These are phyloP conservation scores for Spodoptera exigua DNA, from an alignment of 2,888 invertebrate species.

Conservation along the genomic window DNA sequence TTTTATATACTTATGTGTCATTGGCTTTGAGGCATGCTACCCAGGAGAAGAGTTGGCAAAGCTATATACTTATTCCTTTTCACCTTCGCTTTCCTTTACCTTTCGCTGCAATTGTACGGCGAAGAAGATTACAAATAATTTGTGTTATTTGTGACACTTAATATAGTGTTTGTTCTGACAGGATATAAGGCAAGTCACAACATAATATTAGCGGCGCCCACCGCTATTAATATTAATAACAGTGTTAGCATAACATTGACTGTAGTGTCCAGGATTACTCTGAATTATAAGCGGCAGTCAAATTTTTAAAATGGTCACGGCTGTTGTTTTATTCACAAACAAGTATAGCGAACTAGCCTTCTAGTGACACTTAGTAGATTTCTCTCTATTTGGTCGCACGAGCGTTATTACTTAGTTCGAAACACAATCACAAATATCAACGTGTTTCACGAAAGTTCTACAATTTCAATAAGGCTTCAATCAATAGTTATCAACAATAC, in stretches of 20 bases:
- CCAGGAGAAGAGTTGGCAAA: too few relatives aligned
- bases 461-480: conserved; percentile 35
- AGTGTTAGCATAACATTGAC: conserved; percentile 43
- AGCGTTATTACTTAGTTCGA: conserved; percentile 46
- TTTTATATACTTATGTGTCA: too few relatives aligned
- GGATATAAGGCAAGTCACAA: conserved; percentile 62
- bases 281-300: conserved; percentile 42
- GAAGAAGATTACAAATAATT: conserved; percentile 26
- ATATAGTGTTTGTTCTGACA: conserved; percentile 49
- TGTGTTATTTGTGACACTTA: conserved; percentile 28
- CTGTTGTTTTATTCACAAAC: conserved; percentile 40
- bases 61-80: conserved; percentile 19
- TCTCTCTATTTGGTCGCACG: conserved; percentile 44
- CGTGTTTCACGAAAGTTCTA: conserved; percentile 40
- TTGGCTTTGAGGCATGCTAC: too few relatives aligned
- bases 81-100: conserved; percentile 38
- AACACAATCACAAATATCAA: conserved; percentile 47
- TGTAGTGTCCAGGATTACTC: conserved; percentile 52
- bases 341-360: conserved; percentile 36
- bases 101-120: conserved; percentile 24
- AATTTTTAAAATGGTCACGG: conserved; percentile 33
- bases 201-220: conserved; percentile 46
- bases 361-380: conserved; percentile 42
- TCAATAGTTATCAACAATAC: conserved; percentile 39
- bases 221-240: conserved; percentile 66